Evolutionary conservation across 2,888 invertebrate species (phyloP).

Genomic region (Epirrita christyi): DNA sequence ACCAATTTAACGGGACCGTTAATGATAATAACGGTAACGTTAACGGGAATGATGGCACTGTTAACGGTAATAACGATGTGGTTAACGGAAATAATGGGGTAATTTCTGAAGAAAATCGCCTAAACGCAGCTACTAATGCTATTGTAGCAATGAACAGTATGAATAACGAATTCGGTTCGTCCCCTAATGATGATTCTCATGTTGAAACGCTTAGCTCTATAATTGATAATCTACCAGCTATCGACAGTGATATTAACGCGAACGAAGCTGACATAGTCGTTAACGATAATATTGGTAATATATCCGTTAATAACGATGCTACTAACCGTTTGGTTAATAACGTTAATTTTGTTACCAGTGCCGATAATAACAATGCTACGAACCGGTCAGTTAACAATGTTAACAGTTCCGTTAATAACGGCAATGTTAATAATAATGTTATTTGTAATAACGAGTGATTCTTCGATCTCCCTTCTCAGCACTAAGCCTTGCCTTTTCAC

Average conservation of each 20-base stretch:
- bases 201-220: constrained; percentile 57
- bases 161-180: constrained; percentile 17
- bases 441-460: constrained; percentile 27
- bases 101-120: constrained; percentile 14
- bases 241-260: constrained; percentile 73
- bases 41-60: constrained; percentile 14
- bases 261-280: constrained; percentile 50
- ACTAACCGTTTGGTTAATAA: not conserved
- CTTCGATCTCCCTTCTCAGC: constrained; percentile 32
- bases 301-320: constrained; percentile 6
- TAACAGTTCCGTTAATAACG: not conserved
- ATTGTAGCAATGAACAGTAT: constrained; percentile 29
- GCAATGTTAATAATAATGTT: constrained; percentile 19
- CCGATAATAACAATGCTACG: not conserved
- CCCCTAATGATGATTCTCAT: constrained; percentile 35
- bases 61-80: constrained; percentile 15
- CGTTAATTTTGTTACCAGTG: constrained; percentile 1
- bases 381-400: not conserved
- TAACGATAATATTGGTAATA: constrained; percentile 12
- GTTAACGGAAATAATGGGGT: constrained; percentile 19
- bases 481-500: constrained; percentile 38
- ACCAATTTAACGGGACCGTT: constrained; percentile 8
- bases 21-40: constrained; percentile 1
- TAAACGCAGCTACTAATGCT: constrained; percentile 30
- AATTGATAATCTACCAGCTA: constrained; percentile 74